Percentiles rank a stretch among this genome's conserved stretches.
Evolutionary conservation across 2,113 vertebrate species (phyloP).

Genomic region (Thermophis baileyi): DNA sequence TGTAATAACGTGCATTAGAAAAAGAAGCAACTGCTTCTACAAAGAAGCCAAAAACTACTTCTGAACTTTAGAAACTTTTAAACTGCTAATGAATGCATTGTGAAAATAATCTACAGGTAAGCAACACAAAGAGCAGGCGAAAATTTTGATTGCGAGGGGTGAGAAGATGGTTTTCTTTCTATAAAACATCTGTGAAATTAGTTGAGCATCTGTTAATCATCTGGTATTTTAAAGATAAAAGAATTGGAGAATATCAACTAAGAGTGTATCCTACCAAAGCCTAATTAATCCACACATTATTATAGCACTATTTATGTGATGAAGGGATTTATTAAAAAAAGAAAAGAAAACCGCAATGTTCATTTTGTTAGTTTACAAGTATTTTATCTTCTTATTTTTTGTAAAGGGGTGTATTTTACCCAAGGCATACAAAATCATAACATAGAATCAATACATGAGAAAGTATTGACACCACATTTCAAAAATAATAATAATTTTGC

Average conservation of each 20-base stretch:
- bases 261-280: background rate
- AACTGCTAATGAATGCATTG: conserved; percentile 32
- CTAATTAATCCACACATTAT: background rate
- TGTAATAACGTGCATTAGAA: background rate
- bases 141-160: conserved; percentile 34
- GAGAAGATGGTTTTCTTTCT: conserved; percentile 45
- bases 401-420: background rate
- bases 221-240: conserved; percentile 39
- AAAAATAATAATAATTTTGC: background rate
- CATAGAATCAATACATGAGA: background rate
- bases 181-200: conserved; percentile 39
- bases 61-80: conserved; percentile 19
- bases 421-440: background rate
- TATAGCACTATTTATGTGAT: background rate
- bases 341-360: background rate
- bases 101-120: conserved; percentile 42
- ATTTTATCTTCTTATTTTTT: background rate
- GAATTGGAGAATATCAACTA: conserved; percentile 35
- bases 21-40: background rate
- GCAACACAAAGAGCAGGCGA: conserved; percentile 42
- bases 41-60: background rate
- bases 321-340: background rate
- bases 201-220: conserved; percentile 39
- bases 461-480: background rate
- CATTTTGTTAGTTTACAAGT: background rate